phyloP scores from a whole-genome alignment of 35 echinoderm and acorn worm genomes.

The Ophiothrix spiculata region DNA sequence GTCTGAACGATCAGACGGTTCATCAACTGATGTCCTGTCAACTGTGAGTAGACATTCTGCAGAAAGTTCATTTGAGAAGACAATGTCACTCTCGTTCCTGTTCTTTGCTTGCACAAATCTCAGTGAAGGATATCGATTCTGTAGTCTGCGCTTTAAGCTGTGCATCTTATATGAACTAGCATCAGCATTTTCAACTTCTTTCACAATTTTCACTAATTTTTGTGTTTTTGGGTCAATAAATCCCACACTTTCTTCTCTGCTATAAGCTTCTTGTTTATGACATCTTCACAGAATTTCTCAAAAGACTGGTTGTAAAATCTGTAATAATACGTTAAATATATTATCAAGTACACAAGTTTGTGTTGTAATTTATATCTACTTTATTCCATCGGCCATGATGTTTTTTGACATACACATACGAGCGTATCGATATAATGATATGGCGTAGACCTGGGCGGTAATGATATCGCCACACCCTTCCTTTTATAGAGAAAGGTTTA shows the following conservation, averaged over 20 bases:
- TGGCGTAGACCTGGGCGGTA: too few species aligned
- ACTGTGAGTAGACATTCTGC: neutral
- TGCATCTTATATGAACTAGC: conserved; percentile 20
- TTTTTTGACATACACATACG: too few species aligned
- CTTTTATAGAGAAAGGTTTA: too few species aligned
- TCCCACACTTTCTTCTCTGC: conserved; percentile 5
- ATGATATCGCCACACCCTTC: too few species aligned
- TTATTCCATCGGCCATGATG: too few species aligned
- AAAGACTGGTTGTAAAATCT: too few species aligned
- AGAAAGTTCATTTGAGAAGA: neutral
- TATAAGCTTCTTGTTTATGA: conserved; percentile 13
- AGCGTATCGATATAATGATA: too few species aligned
- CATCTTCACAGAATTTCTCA: neutral
- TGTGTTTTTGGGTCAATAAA: conserved; percentile 13
- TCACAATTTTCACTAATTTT: conserved; percentile 30
- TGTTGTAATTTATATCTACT: too few species aligned
- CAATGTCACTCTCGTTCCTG: neutral
- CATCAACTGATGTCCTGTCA: conserved; percentile 4
- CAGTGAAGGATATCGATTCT: neutral
- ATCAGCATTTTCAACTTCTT: conserved; percentile 40
- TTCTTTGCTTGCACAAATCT: neutral
- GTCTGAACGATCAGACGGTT: neutral
- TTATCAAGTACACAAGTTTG: too few species aligned
- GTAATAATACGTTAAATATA: too few species aligned
- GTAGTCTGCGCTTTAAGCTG: conserved; percentile 13